These are phyloP conservation scores for Troides oblongomaculatus DNA, from an alignment of 2,888 invertebrate genomes.

Conservation along the genomic window DNA sequence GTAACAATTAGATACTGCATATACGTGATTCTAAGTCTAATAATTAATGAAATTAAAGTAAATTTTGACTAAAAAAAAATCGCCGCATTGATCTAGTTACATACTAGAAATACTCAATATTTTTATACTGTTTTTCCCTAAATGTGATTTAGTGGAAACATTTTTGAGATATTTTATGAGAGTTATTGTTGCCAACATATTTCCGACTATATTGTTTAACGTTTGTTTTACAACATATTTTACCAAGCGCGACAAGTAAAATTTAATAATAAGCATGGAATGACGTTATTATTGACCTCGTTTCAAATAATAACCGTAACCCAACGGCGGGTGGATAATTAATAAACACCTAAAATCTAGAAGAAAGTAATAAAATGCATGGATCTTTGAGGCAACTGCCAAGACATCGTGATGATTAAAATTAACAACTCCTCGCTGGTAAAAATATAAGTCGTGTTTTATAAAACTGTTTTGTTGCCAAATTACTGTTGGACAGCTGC, in stretches of 20 bases:
- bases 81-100: no score
- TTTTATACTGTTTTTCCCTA: no score
- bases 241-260: slow-evolving; percentile 7
- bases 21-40: no score
- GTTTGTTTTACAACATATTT: slow-evolving; percentile 21
- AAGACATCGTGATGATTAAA: slow-evolving; percentile 74
- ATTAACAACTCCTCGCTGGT: slow-evolving; percentile 59
- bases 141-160: no score
- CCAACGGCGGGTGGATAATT: slow-evolving; percentile 55
- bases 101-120: no score
- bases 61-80: no score
- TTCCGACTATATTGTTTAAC: slow-evolving; percentile 14
- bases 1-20: no score
- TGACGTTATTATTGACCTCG: slow-evolving; percentile 38
- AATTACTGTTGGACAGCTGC: slow-evolving; percentile 71
- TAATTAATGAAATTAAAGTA: no score
- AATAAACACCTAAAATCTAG: slow-evolving; percentile 62
- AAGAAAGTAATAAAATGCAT: slow-evolving; percentile 67
- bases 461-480: slow-evolving; percentile 68
- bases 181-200: background rate
- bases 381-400: slow-evolving; percentile 73
- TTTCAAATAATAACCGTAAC: slow-evolving; percentile 37
- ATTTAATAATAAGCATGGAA: slow-evolving; percentile 25
- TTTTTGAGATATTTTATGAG: no score
- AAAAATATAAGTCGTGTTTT: slow-evolving; percentile 67